Evolutionary conservation across 2,113 vertebrate genomes (phyloP), one percentile per base, ranked within the genome.

Genomic region (Nothoprocta pentlandii): DNA sequence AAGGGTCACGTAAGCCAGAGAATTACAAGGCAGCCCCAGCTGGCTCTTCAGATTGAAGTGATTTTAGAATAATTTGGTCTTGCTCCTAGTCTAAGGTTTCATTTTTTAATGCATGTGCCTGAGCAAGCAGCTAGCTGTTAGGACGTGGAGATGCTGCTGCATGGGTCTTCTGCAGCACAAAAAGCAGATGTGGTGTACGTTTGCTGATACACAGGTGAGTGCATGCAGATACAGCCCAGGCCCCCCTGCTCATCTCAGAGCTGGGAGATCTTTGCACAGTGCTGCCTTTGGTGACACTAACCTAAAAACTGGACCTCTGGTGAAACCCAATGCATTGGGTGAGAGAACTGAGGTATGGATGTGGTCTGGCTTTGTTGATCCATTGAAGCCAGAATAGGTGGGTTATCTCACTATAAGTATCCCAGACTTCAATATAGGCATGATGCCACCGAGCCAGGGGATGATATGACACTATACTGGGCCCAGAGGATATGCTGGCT

Each of bases 271-370:
- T 39, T 20, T 63, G n/a, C 4, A 22, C 54, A 81, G 80, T 42
- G 2, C 2, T 19, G 51, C 54, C 73, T 46, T 10, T 47, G 62
- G n/a, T 59, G 25, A 19, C 1, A 0, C 28, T 77, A 39, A 26
- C 54, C 54, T 44, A 22, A n/a, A 68, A 69, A 26, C 12, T 68
- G 82, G 42, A 34, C 6, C 15, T 21, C 26, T 46, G 1, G 5
- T 71, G 75, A 85, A 53, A 80, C 14, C 9, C 59, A 77, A 1
- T 1, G 2, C 17, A 1, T 0, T 1, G 28, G 6, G 1, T 0
- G 0, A 75, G 21, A 32, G 39, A 84, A 56, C 32, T 51, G 21
- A 7, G 11, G 21, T 10, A 49, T 39, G 61, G 85, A 87, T 80
- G 88, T 58, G 44, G 10, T 49, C 30, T 3, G 39, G 64, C 30